These are phyloP conservation scores for Schizothorax lantsangensis DNA, from an alignment of 2,797 vertebrate genomes.

Conservation along the genomic window DNA sequence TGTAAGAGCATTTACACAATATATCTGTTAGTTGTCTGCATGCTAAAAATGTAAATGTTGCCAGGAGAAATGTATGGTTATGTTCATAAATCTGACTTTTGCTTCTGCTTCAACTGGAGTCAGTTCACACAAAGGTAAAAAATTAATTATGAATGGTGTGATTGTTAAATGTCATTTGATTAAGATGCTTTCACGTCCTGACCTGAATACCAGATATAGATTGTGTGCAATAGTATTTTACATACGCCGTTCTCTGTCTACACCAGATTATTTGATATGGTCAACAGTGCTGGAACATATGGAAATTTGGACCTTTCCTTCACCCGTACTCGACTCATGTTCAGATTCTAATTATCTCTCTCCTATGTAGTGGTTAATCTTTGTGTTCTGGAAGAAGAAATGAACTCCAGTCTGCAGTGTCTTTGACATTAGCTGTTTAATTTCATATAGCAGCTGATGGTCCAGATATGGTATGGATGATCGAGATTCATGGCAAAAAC, in stretches of 20 bases:
- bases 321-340: background rate
- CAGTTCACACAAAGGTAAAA: background rate
- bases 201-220: background rate
- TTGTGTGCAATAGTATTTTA: background rate
- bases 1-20: background rate
- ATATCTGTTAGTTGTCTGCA: background rate
- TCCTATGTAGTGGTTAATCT: constrained; percentile 8
- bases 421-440: constrained; percentile 27
- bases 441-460: background rate
- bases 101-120: constrained; percentile 5
- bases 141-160: constrained; percentile 29
- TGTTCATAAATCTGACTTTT: background rate
- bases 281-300: constrained; percentile 25
- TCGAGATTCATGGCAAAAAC: background rate
- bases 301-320: constrained; percentile 26
- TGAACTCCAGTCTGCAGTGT: background rate
- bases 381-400: constrained; percentile 22
- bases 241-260: background rate
- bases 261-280: background rate
- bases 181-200: background rate
- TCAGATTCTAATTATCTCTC: constrained; percentile 1
- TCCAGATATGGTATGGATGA: background rate
- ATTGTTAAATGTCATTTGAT: constrained; percentile 30
- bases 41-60: background rate
- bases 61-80: background rate